Conservation (phyloP, 2,113 vertebrate genomes). For the Todiramphus chloris region DNA sequence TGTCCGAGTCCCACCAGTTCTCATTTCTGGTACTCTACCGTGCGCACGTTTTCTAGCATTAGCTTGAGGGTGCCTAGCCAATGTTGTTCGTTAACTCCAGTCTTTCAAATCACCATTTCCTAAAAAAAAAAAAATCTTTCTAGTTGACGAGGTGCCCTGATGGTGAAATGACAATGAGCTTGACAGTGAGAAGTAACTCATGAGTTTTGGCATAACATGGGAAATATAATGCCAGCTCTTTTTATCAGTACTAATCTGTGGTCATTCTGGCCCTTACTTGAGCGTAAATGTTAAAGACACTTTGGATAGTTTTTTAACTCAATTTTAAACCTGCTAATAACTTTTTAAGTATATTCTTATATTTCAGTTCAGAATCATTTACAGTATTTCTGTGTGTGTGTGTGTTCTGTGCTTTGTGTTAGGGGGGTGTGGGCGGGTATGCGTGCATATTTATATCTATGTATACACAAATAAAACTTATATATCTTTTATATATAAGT, state of each 20-base stretch:
- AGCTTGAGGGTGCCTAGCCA: constrained; percentile 23
- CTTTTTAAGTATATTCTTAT: constrained; percentile 53
- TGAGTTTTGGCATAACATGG: not conserved
- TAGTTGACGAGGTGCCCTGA: not conserved
- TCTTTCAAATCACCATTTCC: constrained; percentile 35
- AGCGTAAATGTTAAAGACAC: constrained; percentile 53
- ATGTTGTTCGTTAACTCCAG: constrained; percentile 26
- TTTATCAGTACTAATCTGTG: constrained; percentile 42
- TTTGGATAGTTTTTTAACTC: constrained; percentile 56
- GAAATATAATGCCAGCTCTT: constrained; percentile 24
- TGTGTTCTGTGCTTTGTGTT: constrained; percentile 22
- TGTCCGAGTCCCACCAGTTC: not conserved
- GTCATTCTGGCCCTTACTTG: constrained; percentile 48
- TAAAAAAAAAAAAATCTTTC: not conserved
- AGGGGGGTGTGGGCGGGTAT: not conserved
- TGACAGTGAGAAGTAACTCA: not conserved
- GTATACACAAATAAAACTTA: constrained; percentile 58
- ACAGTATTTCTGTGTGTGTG: not conserved
- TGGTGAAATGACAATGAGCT: constrained; percentile 23
- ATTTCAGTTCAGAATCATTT: constrained; percentile 37
- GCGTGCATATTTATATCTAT: constrained; percentile 15
- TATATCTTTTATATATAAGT: constrained; percentile 56
- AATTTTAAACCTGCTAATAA: constrained; percentile 49
- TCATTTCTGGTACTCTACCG: not conserved
- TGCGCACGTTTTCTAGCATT: not conserved